phyloP scores from a whole-genome alignment of 2,113 vertebrate genomes.

The Aptenodytes forsteri region DNA sequence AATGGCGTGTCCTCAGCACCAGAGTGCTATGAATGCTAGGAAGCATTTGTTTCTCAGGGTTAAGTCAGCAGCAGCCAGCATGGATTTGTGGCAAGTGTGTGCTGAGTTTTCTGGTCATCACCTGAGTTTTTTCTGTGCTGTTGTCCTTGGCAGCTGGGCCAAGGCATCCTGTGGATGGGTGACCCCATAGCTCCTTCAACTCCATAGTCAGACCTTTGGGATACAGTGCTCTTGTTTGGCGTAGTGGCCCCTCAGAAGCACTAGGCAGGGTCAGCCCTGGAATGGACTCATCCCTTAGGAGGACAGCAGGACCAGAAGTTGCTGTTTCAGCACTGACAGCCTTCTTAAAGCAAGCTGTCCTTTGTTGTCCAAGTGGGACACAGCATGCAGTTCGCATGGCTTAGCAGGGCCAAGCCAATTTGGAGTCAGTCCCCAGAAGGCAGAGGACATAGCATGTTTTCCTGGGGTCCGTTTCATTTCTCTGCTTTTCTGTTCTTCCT shows the following conservation, averaged over 20 bases:
- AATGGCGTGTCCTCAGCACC: background rate
- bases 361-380: background rate
- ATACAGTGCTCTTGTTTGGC: background rate
- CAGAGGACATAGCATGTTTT: background rate
- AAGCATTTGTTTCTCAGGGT: background rate
- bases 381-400: background rate
- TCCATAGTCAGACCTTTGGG: background rate
- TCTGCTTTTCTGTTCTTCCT: background rate
- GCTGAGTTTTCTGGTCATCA: background rate
- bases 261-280: background rate
- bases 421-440: background rate
- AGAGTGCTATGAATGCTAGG: background rate
- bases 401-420: background rate
- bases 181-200: background rate
- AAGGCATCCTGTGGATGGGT: background rate
- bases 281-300: background rate
- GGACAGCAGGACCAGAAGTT: background rate
- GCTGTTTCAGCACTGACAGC: background rate
- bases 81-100: background rate
- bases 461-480: background rate
- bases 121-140: background rate
- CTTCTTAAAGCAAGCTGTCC: background rate
- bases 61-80: background rate
- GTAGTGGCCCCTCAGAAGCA: background rate
- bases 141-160: background rate